A percentile compares a stretch with the other conserved stretches of the same genome.
Conservation (phyloP, 1,140 invertebrate genomes). For the Neotoxoptera formosana region DNA sequence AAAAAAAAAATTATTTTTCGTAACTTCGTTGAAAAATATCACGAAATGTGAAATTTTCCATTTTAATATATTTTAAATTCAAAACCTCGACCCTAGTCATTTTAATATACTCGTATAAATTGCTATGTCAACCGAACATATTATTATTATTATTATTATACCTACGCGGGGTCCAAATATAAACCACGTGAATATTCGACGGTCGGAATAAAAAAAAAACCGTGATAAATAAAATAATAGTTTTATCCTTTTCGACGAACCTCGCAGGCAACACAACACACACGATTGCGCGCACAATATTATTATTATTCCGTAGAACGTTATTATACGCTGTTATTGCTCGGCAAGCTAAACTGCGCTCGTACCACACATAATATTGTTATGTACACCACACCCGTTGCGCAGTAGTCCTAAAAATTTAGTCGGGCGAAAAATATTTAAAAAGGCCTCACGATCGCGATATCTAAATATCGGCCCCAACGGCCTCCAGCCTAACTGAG, state of each 20-base stretch:
- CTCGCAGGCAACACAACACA: neutral
- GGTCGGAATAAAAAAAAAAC: neutral
- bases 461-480: no score
- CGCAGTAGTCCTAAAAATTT: no score
- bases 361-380: neutral
- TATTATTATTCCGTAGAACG: neutral
- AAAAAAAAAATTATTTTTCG: neutral
- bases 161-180: neutral
- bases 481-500: no score
- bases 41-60: neutral
- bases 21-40: neutral
- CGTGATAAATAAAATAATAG: neutral
- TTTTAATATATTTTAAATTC: no score
- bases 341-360: neutral
- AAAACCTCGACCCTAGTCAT: neutral
- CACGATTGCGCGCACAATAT: neutral
- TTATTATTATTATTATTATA: neutral
- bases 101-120: neutral
- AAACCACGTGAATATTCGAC: neutral
- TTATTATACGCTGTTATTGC: neutral
- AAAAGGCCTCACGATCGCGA: no score
- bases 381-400: no score
- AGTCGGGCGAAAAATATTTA: no score
- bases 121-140: neutral
- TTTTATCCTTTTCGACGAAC: neutral